phyloP scores from a whole-genome alignment of 2,888 invertebrate species.

The Cerceris rybyensis region DNA sequence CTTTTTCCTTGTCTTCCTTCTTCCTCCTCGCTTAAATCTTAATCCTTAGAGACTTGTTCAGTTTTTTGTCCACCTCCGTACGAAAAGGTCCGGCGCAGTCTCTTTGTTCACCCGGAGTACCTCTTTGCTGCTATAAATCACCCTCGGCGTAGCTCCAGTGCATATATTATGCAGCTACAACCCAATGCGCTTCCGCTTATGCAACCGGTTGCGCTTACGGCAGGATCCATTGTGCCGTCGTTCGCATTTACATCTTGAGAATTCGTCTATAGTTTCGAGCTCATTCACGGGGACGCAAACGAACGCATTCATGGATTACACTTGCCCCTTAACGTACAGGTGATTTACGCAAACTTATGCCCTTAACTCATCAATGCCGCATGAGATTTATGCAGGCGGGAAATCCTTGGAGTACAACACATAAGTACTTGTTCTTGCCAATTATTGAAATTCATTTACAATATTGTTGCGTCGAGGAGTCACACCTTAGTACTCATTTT shows the following conservation, averaged over 20 bases:
- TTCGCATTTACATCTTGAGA: slow-evolving; percentile 62
- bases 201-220: slow-evolving; percentile 65
- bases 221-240: slow-evolving; percentile 59
- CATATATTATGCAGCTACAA: slow-evolving; percentile 53
- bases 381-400: too few species aligned
- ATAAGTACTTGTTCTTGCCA: too few species aligned
- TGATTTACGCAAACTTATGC: slow-evolving; percentile 30
- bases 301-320: slow-evolving; percentile 54
- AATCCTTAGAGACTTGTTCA: slow-evolving; percentile 40
- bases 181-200: slow-evolving; percentile 68
- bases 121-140: slow-evolving; percentile 60
- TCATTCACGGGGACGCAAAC: slow-evolving; percentile 59
- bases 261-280: slow-evolving; percentile 49
- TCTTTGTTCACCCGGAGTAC: slow-evolving; percentile 49
- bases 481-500: too few species aligned
- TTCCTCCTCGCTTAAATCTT: slow-evolving; percentile 46
- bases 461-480: too few species aligned
- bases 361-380: too few species aligned
- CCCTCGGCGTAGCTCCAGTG: slow-evolving; percentile 44
- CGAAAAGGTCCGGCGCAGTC: slow-evolving; percentile 30
- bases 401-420: too few species aligned
- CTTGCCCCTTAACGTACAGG: slow-evolving; percentile 50
- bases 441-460: too few species aligned
- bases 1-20: too few species aligned
- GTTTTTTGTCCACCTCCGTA: slow-evolving; percentile 36